Base-by-base conservation (phyloP, 2,797 vertebrate species). In the Parotocinclus haroldoi region DNA sequence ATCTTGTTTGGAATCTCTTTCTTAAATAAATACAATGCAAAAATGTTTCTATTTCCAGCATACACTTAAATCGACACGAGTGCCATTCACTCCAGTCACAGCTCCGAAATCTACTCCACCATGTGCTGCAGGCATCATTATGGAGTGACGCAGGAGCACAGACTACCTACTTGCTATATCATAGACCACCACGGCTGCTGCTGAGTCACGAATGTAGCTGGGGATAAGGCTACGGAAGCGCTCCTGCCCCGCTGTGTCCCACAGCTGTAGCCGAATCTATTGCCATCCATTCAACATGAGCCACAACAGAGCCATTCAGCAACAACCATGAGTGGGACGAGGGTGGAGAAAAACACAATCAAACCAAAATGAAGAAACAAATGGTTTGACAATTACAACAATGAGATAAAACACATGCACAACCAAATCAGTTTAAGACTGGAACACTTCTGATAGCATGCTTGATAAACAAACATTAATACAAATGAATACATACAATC, bases 141-240 rank as follows among this genome's bases (percentile, higher is more conserved):
- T 71, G 75, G 80, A 75, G 72, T 71, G 76, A 83, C 79, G 79
- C 78, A 69, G 82, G 82, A 84, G 82, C 80, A 81, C 64, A 66
- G 77, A 84, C 85, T 90, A 95, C 95, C 93, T 93, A 95, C 91
- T 95, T 85, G 91, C 93, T 89, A 97, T 94, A 86, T 96, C 93
- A 89, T 94, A 96, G 89, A 96, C 93, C 86, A 95, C 92, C 84
- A 95, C 91, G 76, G 93, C 92, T 68, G 93, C 93, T 19, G 93
- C 91, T 76, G 92, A 96, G 87, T 95, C 93, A n/a, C 89, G 88
- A 88, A 95, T 95, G 90, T 94, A 96, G 89, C 93, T 96, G 88
- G 91, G 93, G 86, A 95, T 95, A 89, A 96, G 91, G 82, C 92
- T 95, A 89, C 92, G 93, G 88, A 95, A 95, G 63, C 90, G 89